Evolutionary conservation across 2,888 invertebrate species (phyloP), one percentile per base, ranked within the genome.

Genomic region (Selenia dentaria): DNA sequence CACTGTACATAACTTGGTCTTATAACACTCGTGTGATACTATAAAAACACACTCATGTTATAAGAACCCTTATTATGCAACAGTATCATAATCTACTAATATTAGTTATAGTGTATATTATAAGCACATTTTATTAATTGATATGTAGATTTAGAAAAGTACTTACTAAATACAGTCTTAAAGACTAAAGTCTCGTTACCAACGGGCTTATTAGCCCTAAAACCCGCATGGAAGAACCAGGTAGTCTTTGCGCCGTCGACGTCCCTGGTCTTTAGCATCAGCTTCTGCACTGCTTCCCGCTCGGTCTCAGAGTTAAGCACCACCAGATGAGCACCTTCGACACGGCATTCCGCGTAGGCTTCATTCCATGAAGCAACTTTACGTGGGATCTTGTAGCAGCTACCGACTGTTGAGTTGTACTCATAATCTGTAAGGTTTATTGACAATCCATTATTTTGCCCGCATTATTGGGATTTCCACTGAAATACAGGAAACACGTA

Each of bases 161-260:
- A 74, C 85, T 71, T 59, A 85, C 85, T 79, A 10, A 79, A 81
- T 22, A 86, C 63, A n/a, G 86, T 86, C 49, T 60, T 74, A 37
- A 82, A 86, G 6, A 74, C 68, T 6, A 59, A 52, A 0, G 73
- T 61, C 2, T 59, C 53, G 2, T 64, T 64, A 3, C 59, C 64
- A 1, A 45, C 51, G 0, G 64, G 64, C 9, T 50, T 55, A 0
- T 60, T 43, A 0, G 86, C 81, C 53, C 83, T 67, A 32, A 75
- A 67, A 0, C 86, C 86, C 1, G 74, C 83, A 9, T 54, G 74
- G 62, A 70, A 79, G 57, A 76, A 84, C 62, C 67, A 81, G 0
- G 44, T 22, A 0, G 55, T 26, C 0, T 8, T 28, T 0, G 74
- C 45, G 0, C 48, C 61, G 0, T 0, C 0, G 0, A 69, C 40